Evolutionary conservation across 2,797 vertebrate genomes (phyloP).

Genomic region (Dallia pectoralis): DNA sequence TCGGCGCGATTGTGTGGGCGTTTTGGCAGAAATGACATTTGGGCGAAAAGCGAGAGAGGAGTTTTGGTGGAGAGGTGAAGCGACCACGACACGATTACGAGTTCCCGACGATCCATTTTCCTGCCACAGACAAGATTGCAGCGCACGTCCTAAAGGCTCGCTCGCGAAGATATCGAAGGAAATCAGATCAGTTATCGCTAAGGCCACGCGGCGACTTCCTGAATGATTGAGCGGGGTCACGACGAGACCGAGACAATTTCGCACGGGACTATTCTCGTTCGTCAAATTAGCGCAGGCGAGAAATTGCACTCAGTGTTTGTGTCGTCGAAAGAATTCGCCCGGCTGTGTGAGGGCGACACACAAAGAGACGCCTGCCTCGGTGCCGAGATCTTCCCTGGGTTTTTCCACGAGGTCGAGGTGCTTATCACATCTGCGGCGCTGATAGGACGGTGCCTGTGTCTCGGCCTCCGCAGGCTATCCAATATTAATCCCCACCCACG

Average conservation of each 20-base stretch:
- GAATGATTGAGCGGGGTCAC: slow-evolving; percentile 72
- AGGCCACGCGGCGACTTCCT: slow-evolving; percentile 69
- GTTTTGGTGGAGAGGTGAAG: slow-evolving; percentile 27
- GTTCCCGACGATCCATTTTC: background rate
- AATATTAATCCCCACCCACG: slow-evolving; percentile 83
- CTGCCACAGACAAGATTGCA: background rate
- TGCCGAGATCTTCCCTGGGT: slow-evolving; percentile 65
- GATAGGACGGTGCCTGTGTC: slow-evolving; percentile 73
- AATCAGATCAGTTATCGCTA: slow-evolving; percentile 65
- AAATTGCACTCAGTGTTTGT: slow-evolving; percentile 69
- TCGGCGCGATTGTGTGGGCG: slow-evolving; percentile 57
- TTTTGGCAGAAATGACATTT: slow-evolving; percentile 67
- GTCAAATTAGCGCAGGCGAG: slow-evolving; percentile 76
- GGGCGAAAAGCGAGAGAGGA: slow-evolving; percentile 32
- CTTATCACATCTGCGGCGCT: slow-evolving; percentile 72
- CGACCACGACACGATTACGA: slow-evolving; percentile 41
- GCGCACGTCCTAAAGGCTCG: slow-evolving; percentile 41
- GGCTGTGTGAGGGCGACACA: slow-evolving; percentile 58
- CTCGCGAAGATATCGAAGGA: slow-evolving; percentile 54
- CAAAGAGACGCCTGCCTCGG: slow-evolving; percentile 72
- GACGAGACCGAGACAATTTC: slow-evolving; percentile 72
- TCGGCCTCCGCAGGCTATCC: slow-evolving; percentile 79
- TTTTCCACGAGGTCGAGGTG: slow-evolving; percentile 66
- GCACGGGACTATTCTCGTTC: slow-evolving; percentile 68
- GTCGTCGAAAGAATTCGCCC: slow-evolving; percentile 63